Evolutionary conservation across 2,888 invertebrate genomes (phyloP).

Genomic region (Acrocera orbiculus): DNA sequence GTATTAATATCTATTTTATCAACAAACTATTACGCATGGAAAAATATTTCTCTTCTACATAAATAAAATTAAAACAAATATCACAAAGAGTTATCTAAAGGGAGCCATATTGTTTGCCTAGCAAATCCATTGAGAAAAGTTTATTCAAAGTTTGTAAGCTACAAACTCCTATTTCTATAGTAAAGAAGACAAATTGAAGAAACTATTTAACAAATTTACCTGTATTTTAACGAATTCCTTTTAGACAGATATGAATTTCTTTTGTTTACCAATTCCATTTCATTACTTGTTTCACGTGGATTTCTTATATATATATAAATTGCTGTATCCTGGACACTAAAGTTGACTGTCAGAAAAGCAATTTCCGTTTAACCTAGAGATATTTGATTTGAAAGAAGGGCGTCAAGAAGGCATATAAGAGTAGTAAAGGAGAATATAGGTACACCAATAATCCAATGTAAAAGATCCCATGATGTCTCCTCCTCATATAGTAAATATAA

Average conservation of each 20-base stretch:
- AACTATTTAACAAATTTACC: no score
- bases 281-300: constrained; percentile 6
- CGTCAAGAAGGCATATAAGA: background rate
- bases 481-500: constrained; percentile 2
- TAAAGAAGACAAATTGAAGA: no score
- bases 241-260: background rate
- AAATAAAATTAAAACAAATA: no score
- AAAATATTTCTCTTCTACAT: no score
- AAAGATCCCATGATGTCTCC: background rate
- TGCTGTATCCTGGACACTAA: constrained; percentile 1
- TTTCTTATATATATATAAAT: no score
- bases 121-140: no score
- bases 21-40: no score
- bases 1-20: no score
- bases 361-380: constrained; percentile 3
- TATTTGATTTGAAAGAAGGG: constrained; percentile 2
- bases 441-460: background rate
- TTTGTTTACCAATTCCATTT: constrained; percentile 6
- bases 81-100: no score
- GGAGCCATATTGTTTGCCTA: no score
- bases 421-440: background rate
- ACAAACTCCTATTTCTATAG: no score
- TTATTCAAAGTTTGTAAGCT: no score
- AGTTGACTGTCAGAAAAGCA: constrained; percentile 3
- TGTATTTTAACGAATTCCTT: constrained; percentile 4